Base-by-base conservation (phyloP, 2,797 vertebrate species). In the Syndactyla subalaris region DNA sequence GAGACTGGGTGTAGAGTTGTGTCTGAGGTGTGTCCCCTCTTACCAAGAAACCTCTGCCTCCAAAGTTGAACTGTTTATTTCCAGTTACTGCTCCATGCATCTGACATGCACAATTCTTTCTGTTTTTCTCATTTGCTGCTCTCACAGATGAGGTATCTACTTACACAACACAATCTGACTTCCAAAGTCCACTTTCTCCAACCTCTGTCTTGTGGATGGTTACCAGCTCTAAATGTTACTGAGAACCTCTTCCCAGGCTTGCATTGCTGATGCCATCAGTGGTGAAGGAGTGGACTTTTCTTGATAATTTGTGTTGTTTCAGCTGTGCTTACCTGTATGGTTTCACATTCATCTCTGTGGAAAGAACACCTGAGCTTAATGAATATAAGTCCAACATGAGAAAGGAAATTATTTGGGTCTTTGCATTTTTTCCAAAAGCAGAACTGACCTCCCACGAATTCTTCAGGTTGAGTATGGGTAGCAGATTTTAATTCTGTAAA, bases 61-160 rank as follows among this genome's bases (percentile, higher is more conserved):
- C 2, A 0, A 8, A 26, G 24, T 14, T 0, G 0, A 45, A 32
- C 32, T 51, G 8, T 20, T 72, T 30, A 45, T 79, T 62, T 78
- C 59, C 21, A 39, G 0, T 52, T 66, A 61, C 32, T 80, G 29
- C 16, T 80, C 46, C 58, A 38, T 23, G 29, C 10, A 72, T 5
- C 26, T 92, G 18, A 38, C 5, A 17, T 15, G 19, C 6, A 46
- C 30, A 46, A 14, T 10, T 20, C 22, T 39, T 29, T 2, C 4
- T 15, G 10, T 10, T 41, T 65, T 71, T 43, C 24, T 30, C 6
- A 58, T 61, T 68, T 67, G 5, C 30, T 82, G n/a, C 10, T 70
- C 12, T 85, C 36, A 34, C 54, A 75, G 26, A 8, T 45, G 14
- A 36, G 14, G 19, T 49, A 13, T 45, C 15, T 51, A 10, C 48